Base-by-base conservation (phyloP, 2,888 invertebrate species). In the Pelosia muscerda region DNA sequence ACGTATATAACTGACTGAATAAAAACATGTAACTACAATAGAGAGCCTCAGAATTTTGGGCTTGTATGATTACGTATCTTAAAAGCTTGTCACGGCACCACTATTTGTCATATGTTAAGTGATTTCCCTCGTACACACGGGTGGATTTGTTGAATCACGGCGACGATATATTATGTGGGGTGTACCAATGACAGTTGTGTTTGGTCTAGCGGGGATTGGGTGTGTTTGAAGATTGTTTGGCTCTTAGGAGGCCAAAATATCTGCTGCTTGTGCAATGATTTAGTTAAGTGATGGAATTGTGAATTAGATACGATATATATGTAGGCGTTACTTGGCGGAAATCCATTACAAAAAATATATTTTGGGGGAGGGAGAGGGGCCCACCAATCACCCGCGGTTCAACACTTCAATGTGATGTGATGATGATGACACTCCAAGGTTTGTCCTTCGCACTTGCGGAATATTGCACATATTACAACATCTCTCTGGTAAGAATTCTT, bases 81-180 rank as follows among this genome's bases (percentile, higher is more conserved):
- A 91, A 92, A 92, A 93, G 93, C 93, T 69, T 90, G 93, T 94
- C 94, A 93, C 90, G 85, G 84, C 66, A 73, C 74, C 85, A 92
- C 94, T 93, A 94, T 94, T 94, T 93, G 92, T 94, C 94, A 94
- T 90, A 90, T 88, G 87, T 88, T 93, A 93, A 94, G 94, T 94
- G 93, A 92, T 93, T 93, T 93, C 86, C 90, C 90, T 88, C 84
- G 91, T 92, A 87, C 84, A 79, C 68, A 73, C 61, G 55, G 66
- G 66, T 68, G 83, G 84, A 87, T 90, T 85, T 89, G 92, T 90
- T 89, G 92, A 92, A 91, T 93, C 93, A 92, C 85, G 78, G 82
- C 73, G 74, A 65, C 81, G 61, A 78, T 73, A 74, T 81, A 77
- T 74, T 70, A 64, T 26, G 31, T 60, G 59, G 42, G 59, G 70